phyloP scores from a whole-genome alignment of 2,888 invertebrate species.

The Clunio marinus region DNA sequence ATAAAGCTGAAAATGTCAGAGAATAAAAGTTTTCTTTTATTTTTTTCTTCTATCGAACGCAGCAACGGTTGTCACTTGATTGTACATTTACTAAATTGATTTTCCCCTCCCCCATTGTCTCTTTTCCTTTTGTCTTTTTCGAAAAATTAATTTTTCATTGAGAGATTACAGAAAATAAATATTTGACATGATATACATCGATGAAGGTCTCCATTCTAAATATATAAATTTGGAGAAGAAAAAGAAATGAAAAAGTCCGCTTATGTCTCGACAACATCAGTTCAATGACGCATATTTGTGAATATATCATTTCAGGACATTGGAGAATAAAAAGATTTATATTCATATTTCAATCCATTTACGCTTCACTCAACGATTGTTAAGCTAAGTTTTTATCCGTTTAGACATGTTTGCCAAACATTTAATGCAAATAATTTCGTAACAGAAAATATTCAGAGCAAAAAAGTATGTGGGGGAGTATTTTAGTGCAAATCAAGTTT shows the following conservation, averaged over 20 bases:
- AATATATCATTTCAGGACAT: slow-evolving; percentile 20
- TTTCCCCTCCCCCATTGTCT: neutral
- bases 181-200: slow-evolving; percentile 4
- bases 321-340: slow-evolving; percentile 27
- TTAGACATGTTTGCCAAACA: slow-evolving; percentile 6
- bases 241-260: neutral
- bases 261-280: neutral
- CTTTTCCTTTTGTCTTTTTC: neutral
- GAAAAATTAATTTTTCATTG: slow-evolving; percentile 19
- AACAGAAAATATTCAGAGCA: too few species aligned
- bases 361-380: neutral
- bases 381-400: neutral
- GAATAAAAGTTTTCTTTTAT: neutral
- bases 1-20: neutral
- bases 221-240: too few species aligned
- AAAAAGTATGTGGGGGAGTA: too few species aligned
- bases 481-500: neutral
- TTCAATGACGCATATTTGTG: neutral
- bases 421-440: neutral
- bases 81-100: slow-evolving; percentile 19
- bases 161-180: slow-evolving; percentile 12
- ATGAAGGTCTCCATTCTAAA: too few species aligned
- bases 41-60: too few species aligned
- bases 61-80: neutral
- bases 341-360: slow-evolving; percentile 6